Evolutionary conservation across 2,113 vertebrate species (phyloP).

Genomic region (Erythrocebus patas): DNA sequence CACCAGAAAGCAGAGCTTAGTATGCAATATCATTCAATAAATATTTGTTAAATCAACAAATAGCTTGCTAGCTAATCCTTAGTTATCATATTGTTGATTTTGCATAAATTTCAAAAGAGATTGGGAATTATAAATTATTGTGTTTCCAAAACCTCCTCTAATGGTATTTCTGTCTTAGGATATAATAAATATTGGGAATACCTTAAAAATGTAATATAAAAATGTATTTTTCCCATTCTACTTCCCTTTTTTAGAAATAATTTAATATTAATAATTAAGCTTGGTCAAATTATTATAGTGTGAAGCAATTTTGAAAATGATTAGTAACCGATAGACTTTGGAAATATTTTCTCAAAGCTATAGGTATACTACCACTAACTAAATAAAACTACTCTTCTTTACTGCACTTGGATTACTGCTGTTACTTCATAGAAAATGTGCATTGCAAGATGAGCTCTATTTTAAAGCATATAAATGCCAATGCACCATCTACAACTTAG

Average conservation of each 20-base stretch:
- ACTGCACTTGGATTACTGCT: background rate
- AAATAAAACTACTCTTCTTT: background rate
- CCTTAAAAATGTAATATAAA: background rate
- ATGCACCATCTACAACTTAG: background rate
- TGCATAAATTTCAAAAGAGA: background rate
- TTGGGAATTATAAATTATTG: background rate
- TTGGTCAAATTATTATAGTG: background rate
- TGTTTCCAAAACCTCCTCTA: background rate
- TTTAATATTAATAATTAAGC: background rate
- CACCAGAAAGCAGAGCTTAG: background rate
- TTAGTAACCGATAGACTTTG: background rate
- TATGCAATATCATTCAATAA: background rate
- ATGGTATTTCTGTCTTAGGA: background rate
- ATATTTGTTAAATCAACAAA: background rate
- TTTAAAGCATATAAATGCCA: background rate
- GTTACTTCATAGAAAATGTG: background rate
- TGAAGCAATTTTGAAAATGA: slow-evolving; percentile 25
- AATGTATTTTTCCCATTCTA: background rate
- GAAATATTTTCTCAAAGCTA: background rate
- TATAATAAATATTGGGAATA: background rate
- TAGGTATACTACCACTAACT: background rate
- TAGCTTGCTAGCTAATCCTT: background rate
- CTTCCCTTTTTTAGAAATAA: background rate
- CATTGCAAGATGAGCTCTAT: background rate
- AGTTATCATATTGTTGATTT: background rate